These are phyloP conservation scores for Xestia rhomboidea DNA, from an alignment of 2,888 invertebrate species.

Conservation along the genomic window DNA sequence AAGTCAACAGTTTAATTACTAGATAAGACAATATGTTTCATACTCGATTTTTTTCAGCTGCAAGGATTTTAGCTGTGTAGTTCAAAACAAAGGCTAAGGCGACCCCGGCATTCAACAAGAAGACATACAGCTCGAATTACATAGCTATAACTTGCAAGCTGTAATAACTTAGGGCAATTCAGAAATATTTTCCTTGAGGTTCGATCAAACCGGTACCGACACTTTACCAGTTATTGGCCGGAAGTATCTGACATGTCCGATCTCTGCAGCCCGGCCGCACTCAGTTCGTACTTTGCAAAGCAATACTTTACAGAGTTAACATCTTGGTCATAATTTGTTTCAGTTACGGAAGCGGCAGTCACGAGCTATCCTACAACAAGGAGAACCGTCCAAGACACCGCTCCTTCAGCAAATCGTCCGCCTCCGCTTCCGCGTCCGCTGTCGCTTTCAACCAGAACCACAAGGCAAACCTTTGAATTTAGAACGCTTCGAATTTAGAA, in stretches of 20 bases:
- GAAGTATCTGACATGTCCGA: too few relatives aligned
- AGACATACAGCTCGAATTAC: background rate
- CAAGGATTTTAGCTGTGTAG: conserved; percentile 3
- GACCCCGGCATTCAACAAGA: background rate
- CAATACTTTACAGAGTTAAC: background rate
- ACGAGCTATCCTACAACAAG: conserved; percentile 72
- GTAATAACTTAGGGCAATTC: too few relatives aligned
- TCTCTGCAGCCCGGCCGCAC: too few relatives aligned
- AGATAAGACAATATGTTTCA: background rate
- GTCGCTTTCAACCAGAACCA: conserved; percentile 67
- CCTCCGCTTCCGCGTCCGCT: conserved; percentile 73
- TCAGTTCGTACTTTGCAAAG: too few relatives aligned
- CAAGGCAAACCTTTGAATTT: conserved; percentile 54
- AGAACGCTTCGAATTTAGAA: conserved; percentile 43
- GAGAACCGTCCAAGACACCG: conserved; percentile 69
- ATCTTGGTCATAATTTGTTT: background rate
- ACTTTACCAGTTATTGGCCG: too few relatives aligned
- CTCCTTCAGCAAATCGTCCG: conserved; percentile 72
- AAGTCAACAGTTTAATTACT: background rate
- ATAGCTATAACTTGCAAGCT: too few relatives aligned
- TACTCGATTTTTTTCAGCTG: conserved; percentile 12
- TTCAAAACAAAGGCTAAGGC: conserved; percentile 10
- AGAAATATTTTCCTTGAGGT: too few relatives aligned
- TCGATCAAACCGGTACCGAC: too few relatives aligned
- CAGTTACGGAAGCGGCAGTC: conserved; percentile 72